These are phyloP conservation scores for Fundulus diaphanus DNA, from an alignment of 2,797 vertebrate genomes.

Conservation along the genomic window DNA sequence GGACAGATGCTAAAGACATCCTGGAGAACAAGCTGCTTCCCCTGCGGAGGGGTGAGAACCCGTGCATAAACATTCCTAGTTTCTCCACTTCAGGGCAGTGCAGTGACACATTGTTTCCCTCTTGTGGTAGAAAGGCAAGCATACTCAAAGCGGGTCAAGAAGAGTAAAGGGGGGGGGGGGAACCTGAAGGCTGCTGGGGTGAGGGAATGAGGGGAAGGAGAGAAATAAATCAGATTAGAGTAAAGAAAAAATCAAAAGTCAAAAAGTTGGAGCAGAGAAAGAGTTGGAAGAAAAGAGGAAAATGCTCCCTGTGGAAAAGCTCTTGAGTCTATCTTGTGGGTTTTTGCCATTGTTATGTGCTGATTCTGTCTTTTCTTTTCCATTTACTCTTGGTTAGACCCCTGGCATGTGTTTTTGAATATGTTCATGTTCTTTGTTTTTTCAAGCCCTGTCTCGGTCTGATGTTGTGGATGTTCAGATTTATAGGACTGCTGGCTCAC, in stretches of 20 bases:
- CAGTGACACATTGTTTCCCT: conserved; percentile 71
- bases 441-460: conserved; percentile 33
- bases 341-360: conserved; percentile 75
- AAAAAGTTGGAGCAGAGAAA: conserved; percentile 25
- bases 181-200: not conserved
- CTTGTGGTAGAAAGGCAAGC: conserved; percentile 71
- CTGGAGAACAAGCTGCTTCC: conserved; percentile 79
- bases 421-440: conserved; percentile 73
- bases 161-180: conserved; percentile 6
- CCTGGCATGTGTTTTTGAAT: conserved; percentile 71
- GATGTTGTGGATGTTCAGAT: conserved; percentile 48
- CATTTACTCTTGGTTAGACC: conserved; percentile 74
- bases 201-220: not conserved
- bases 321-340: conserved; percentile 71
- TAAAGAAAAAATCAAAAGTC: conserved; percentile 38
- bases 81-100: not conserved
- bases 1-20: conserved; percentile 78
- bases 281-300: conserved; percentile 38
- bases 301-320: conserved; percentile 69
- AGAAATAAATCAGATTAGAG: conserved; percentile 22
- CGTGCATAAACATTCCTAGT: not conserved
- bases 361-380: conserved; percentile 80
- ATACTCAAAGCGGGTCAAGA: not conserved
- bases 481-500: conserved; percentile 65
- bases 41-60: conserved; percentile 71